phyloP scores from a whole-genome alignment of 2,113 vertebrate genomes.

The Gymnorhina tibicen region DNA sequence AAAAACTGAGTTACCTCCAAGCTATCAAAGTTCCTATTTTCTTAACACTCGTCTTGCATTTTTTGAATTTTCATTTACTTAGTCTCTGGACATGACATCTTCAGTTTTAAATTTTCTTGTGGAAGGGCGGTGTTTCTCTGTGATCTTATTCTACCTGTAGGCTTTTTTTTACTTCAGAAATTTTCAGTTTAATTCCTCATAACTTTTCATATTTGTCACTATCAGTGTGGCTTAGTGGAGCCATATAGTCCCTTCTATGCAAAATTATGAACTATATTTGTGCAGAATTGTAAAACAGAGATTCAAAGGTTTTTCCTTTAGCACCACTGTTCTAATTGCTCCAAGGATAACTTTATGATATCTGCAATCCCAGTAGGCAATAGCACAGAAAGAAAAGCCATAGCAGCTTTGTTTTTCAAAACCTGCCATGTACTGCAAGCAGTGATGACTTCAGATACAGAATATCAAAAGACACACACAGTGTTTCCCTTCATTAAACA shows the following conservation, averaged over 20 bases:
- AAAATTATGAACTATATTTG: neutral
- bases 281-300: neutral
- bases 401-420: constrained; percentile 9
- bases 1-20: neutral
- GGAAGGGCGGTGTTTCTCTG: neutral
- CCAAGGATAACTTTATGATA: neutral
- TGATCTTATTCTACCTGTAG: neutral
- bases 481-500: constrained; percentile 12
- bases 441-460: constrained; percentile 6
- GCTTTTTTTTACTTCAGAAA: neutral
- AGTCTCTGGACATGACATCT: neutral
- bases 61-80: neutral
- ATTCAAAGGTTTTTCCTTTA: neutral
- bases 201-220: neutral
- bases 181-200: neutral
- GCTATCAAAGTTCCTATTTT: neutral
- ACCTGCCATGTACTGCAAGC: constrained; percentile 18
- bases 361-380: neutral
- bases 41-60: neutral
- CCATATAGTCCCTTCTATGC: neutral
- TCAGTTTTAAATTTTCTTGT: neutral
- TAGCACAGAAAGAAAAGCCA: neutral
- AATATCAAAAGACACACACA: constrained; percentile 32
- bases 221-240: neutral
- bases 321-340: neutral